Percentiles rank a stretch among this genome's conserved stretches.
Evolutionary conservation across 2,113 vertebrate species (phyloP).

Genomic region (Dendropsophus ebraccatus): DNA sequence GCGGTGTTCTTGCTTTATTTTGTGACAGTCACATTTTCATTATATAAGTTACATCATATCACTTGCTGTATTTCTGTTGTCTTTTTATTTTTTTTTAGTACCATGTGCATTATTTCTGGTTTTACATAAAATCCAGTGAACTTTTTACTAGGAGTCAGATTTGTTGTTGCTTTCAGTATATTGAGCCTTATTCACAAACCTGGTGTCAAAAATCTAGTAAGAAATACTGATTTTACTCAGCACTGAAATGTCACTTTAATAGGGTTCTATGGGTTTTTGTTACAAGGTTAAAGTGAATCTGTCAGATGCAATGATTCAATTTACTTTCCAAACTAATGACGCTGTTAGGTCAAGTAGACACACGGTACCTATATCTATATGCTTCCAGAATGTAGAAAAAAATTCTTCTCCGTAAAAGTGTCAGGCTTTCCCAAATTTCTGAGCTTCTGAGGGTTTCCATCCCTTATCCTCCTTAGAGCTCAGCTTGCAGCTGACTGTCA

Average conservation of each 20-base stretch:
- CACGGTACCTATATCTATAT: too few relatives aligned
- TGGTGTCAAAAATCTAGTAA: background rate
- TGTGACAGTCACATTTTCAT: background rate
- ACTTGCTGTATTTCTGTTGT: background rate
- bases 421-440: too few relatives aligned
- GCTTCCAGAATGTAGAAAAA: too few relatives aligned
- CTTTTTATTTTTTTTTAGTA: background rate
- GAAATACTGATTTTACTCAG: background rate
- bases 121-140: background rate
- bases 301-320: too few relatives aligned
- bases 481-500: too few relatives aligned
- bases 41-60: background rate
- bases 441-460: too few relatives aligned
- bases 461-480: too few relatives aligned
- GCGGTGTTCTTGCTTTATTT: background rate
- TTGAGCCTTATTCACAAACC: background rate
- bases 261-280: background rate
- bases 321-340: too few relatives aligned
- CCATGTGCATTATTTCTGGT: background rate
- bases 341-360: too few relatives aligned
- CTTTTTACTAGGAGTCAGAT: background rate
- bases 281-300: too few relatives aligned
- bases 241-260: background rate
- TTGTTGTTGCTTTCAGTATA: background rate
- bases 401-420: too few relatives aligned